These are phyloP conservation scores for Onychorhynchus coronatus DNA, from an alignment of 2,113 vertebrate species.

Conservation along the genomic window DNA sequence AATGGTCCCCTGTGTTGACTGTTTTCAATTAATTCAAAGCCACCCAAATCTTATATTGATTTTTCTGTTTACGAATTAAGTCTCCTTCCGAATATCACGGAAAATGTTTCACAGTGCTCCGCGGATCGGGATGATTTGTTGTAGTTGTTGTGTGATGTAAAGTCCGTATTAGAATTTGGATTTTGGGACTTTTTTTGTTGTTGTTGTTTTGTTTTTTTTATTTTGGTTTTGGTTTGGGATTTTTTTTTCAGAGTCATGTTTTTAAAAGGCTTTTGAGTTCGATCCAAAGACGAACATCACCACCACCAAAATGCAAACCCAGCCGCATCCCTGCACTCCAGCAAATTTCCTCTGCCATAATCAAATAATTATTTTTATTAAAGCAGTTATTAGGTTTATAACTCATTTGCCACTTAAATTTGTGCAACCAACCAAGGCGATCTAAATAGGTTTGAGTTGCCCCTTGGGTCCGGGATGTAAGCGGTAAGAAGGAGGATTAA, in stretches of 20 bases:
- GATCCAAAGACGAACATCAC: not conserved
- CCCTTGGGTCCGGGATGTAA: conserved; percentile 73
- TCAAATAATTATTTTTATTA: conserved; percentile 71
- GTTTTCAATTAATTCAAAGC: conserved; percentile 68
- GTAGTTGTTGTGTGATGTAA: not conserved
- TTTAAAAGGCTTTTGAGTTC: not conserved
- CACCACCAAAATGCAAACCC: not conserved
- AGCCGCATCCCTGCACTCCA: not conserved
- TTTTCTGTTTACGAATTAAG: conserved; percentile 38
- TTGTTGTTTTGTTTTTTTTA: no score
- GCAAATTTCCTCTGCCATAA: conserved; percentile 43
- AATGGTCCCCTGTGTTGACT: conserved; percentile 45
- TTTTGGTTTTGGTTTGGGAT: no score
- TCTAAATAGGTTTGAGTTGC: conserved; percentile 80
- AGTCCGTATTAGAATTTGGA: not conserved
- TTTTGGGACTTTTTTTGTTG: not conserved
- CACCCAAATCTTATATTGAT: conserved; percentile 23
- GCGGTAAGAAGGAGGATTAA: conserved; percentile 81
- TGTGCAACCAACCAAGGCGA: conserved; percentile 81
- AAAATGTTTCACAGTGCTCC: not conserved
- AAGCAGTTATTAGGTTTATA: conserved; percentile 81
- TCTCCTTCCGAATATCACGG: not conserved
- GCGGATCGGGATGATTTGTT: not conserved
- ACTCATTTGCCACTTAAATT: conserved; percentile 83
- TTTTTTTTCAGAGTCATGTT: not conserved